phyloP scores from a whole-genome alignment of 2,888 invertebrate species.

The Subacronicta megacephala region DNA sequence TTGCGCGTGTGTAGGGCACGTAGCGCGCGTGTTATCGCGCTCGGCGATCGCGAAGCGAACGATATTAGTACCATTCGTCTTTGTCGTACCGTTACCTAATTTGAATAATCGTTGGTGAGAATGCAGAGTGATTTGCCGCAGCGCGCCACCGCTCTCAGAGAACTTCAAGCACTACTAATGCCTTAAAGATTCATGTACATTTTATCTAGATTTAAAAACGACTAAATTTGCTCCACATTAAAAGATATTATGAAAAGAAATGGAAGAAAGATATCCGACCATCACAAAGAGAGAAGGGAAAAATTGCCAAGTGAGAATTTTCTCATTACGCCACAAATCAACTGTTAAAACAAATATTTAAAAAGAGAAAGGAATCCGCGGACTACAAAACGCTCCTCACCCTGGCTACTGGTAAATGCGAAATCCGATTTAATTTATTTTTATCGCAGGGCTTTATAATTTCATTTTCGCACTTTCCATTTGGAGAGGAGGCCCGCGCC shows the following conservation, averaged over 20 bases:
- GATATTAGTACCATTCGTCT: constrained; percentile 89
- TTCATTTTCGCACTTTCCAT: constrained; percentile 90
- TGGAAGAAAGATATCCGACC: constrained; percentile 65
- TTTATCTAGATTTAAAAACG: constrained; percentile 46
- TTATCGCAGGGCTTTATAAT: constrained; percentile 89
- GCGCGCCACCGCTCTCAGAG: constrained; percentile 63
- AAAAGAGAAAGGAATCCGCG: constrained; percentile 86
- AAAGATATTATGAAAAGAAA: constrained; percentile 55
- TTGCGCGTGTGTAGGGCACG: constrained; percentile 86
- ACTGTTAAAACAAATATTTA: constrained; percentile 89
- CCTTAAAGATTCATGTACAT: constrained; percentile 52
- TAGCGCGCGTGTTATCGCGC: constrained; percentile 79
- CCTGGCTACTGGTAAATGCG: constrained; percentile 87
- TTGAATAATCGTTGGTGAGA: constrained; percentile 89
- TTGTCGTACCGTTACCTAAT: constrained; percentile 88
- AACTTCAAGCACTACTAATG: constrained; percentile 52
- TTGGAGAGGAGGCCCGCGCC: constrained; percentile 85
- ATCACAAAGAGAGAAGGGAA: constrained; percentile 70
- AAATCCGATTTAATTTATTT: constrained; percentile 90
- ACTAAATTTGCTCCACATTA: constrained; percentile 42
- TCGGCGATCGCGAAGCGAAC: constrained; percentile 80
- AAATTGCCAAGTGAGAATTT: constrained; percentile 84
- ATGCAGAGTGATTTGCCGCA: constrained; percentile 84
- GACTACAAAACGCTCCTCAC: constrained; percentile 86
- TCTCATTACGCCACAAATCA: constrained; percentile 88